Evolutionary conservation across 2,797 vertebrate genomes (phyloP).

Genomic region (Rhyacichthys aspro): DNA sequence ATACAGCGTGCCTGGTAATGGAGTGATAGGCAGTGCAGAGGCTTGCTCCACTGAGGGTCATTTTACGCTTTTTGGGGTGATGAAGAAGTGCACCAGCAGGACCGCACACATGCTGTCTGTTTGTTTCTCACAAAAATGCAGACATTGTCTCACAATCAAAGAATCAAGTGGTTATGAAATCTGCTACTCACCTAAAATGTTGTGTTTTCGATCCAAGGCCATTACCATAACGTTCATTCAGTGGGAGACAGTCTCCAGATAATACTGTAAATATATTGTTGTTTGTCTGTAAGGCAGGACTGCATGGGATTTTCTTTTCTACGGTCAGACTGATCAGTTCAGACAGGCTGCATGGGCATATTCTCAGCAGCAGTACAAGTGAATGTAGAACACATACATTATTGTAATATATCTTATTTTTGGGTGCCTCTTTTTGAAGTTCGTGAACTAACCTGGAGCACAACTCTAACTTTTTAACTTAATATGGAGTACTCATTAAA

Average conservation of each 20-base stretch:
- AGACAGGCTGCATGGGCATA: too few relatives aligned
- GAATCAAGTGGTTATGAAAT: background rate
- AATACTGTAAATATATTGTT: too few relatives aligned
- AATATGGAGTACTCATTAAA: constrained; percentile 45
- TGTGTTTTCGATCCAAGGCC: background rate
- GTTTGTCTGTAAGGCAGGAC: too few relatives aligned
- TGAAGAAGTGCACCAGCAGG: constrained; percentile 67
- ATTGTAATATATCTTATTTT: too few relatives aligned
- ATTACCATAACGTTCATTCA: background rate
- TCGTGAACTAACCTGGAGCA: too few relatives aligned
- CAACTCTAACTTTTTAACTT: too few relatives aligned
- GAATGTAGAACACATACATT: too few relatives aligned
- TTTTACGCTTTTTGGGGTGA: constrained; percentile 73
- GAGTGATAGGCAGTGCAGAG: constrained; percentile 75
- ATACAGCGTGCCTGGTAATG: constrained; percentile 71
- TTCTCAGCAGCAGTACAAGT: too few relatives aligned
- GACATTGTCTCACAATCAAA: constrained; percentile 17
- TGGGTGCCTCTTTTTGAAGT: too few relatives aligned
- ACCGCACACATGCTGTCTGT: constrained; percentile 62
- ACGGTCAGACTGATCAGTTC: too few relatives aligned
- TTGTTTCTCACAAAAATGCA: constrained; percentile 46
- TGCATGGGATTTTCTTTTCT: too few relatives aligned
- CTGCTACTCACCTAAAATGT: background rate
- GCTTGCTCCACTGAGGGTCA: constrained; percentile 66
- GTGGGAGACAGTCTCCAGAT: background rate